phyloP scores from a whole-genome alignment of 2,888 invertebrate species.

The Chesias legatella region DNA sequence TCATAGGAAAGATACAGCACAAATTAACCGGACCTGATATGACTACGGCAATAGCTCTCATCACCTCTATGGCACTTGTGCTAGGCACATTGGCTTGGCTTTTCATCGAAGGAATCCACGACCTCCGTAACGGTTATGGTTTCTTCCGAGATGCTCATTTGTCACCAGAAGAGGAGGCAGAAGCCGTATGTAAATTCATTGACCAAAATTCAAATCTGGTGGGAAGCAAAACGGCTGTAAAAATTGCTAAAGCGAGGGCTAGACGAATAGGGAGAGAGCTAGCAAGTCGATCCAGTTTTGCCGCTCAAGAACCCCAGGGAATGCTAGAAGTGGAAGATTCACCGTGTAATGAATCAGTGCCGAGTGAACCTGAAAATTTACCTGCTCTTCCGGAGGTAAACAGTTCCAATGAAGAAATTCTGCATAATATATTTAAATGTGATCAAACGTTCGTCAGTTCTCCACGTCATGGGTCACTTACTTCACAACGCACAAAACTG shows the following conservation, averaged over 20 bases:
- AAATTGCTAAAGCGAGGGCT: slow-evolving; percentile 54
- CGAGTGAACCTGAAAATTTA: slow-evolving; percentile 42
- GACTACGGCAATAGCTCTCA: slow-evolving; percentile 52
- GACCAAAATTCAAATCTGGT: slow-evolving; percentile 54
- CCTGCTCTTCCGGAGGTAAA: slow-evolving; percentile 51
- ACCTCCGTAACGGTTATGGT: slow-evolving; percentile 61
- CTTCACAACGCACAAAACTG: slow-evolving; percentile 40
- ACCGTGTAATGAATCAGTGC: slow-evolving; percentile 28
- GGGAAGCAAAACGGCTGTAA: slow-evolving; percentile 47
- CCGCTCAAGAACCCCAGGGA: slow-evolving; percentile 56
- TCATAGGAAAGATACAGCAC: slow-evolving; percentile 54
- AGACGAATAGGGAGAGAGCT: slow-evolving; percentile 46
- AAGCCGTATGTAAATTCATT: slow-evolving; percentile 60
- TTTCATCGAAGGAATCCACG: slow-evolving; percentile 58
- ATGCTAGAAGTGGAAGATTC: slow-evolving; percentile 37
- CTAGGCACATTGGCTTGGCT: slow-evolving; percentile 58
- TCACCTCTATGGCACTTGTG: slow-evolving; percentile 56
- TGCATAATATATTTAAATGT: slow-evolving; percentile 45
- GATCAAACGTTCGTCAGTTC: slow-evolving; percentile 59
- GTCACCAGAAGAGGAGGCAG: slow-evolving; percentile 59
- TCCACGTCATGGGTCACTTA: slow-evolving; percentile 49
- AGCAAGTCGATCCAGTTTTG: slow-evolving; percentile 45
- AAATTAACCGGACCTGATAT: slow-evolving; percentile 51
- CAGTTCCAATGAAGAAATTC: slow-evolving; percentile 30
- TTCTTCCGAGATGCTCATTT: slow-evolving; percentile 66